Conservation (phyloP, 2,797 vertebrate genomes). For the Epinephelus awoara region DNA sequence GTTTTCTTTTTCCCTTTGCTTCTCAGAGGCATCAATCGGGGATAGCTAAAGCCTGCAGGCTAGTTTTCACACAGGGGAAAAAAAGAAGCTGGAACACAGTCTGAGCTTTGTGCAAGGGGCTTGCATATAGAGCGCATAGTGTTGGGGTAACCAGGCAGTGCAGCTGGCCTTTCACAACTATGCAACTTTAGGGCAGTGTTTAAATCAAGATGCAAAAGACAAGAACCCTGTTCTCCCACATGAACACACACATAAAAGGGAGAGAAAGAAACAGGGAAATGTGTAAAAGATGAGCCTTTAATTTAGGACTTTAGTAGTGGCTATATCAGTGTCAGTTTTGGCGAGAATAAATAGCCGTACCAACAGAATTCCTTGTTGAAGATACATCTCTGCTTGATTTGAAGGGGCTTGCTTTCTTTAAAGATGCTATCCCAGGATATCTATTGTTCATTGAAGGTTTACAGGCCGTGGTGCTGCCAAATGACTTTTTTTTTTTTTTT, state of each 20-base stretch:
- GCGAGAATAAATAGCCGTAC: not conserved
- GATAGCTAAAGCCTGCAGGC: slow-evolving; percentile 58
- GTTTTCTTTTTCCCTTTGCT: slow-evolving; percentile 59
- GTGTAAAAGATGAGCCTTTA: slow-evolving; percentile 39
- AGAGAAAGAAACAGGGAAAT: slow-evolving; percentile 37
- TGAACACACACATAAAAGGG: slow-evolving; percentile 46
- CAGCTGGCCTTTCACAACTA: slow-evolving; percentile 85
- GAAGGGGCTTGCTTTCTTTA: slow-evolving; percentile 12
- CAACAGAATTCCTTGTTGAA: not conserved
- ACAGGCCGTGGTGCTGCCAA: slow-evolving; percentile 10
- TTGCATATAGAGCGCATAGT: slow-evolving; percentile 85
- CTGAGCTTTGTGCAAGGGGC: slow-evolving; percentile 76
- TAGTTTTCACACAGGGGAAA: slow-evolving; percentile 60
- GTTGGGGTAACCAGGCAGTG: slow-evolving; percentile 85
- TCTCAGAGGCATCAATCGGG: slow-evolving; percentile 56
- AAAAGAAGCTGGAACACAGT: slow-evolving; percentile 76
- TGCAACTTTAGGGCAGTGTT: slow-evolving; percentile 82
- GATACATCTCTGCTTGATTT: not conserved
- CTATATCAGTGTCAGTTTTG: not conserved
- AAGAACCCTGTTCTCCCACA: slow-evolving; percentile 73
- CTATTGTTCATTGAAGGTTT: slow-evolving; percentile 33
- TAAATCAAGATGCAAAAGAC: slow-evolving; percentile 82
- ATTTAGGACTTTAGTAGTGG: not conserved
- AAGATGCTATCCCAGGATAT: not conserved
- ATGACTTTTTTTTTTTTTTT: not conserved